Conservation (phyloP, 2,113 vertebrate species). For the Lucifuga dentata region DNA sequence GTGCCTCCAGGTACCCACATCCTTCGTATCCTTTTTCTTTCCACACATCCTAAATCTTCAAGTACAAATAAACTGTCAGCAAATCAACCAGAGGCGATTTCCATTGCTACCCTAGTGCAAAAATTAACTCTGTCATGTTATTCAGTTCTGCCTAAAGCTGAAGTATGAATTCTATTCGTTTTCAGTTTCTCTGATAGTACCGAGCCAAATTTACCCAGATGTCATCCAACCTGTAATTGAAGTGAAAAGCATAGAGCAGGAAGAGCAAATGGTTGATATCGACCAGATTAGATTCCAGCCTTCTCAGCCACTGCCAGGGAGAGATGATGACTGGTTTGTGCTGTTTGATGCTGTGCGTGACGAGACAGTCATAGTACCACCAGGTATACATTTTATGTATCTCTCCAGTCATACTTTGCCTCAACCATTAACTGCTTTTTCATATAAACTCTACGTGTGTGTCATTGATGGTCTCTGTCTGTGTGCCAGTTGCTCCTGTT, state of each 20-base stretch:
- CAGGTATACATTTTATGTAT: slow-evolving; percentile 56
- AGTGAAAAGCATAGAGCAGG: slow-evolving; percentile 26
- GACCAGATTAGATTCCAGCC: slow-evolving; percentile 40
- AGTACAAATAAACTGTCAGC: not conserved
- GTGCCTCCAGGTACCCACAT: slow-evolving; percentile 63
- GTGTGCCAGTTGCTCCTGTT: slow-evolving; percentile 41
- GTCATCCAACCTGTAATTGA: slow-evolving; percentile 24
- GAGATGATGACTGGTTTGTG: slow-evolving; percentile 69
- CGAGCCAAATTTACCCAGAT: slow-evolving; percentile 24
- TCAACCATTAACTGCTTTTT: no score
- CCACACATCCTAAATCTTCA: not conserved
- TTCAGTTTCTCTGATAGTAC: slow-evolving; percentile 37
- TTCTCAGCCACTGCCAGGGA: slow-evolving; percentile 25
- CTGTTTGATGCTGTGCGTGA: slow-evolving; percentile 41
- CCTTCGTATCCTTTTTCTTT: not conserved
- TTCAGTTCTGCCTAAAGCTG: not conserved
- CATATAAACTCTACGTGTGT: not conserved
- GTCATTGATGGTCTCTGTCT: slow-evolving; percentile 10
- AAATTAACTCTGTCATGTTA: not conserved
- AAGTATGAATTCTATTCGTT: slow-evolving; percentile 10
- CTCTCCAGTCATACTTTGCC: not conserved
- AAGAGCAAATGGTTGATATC: slow-evolving; percentile 7
- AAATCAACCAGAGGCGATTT: not conserved
- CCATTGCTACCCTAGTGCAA: no score
- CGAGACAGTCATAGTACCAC: slow-evolving; percentile 16